These are phyloP conservation scores for Alexandromys fortis DNA, from an alignment of 2,113 vertebrate genomes.

Conservation along the genomic window DNA sequence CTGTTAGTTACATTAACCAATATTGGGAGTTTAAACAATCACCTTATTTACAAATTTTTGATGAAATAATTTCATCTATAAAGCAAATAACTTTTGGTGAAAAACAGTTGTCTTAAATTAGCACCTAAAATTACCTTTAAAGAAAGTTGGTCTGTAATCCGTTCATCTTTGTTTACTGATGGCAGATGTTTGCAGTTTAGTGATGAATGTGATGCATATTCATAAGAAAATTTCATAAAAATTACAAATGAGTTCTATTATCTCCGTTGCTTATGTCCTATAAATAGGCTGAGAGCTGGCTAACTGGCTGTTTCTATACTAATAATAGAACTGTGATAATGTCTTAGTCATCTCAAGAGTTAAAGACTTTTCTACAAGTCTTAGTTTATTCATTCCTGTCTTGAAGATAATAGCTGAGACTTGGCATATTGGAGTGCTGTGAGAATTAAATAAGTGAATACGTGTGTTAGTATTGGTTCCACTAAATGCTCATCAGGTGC, in stretches of 20 bases:
- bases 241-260: constrained; percentile 10
- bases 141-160: constrained; percentile 36
- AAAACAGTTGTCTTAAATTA: constrained; percentile 49
- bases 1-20: background rate
- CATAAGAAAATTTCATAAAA: background rate
- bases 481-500: background rate
- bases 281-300: background rate
- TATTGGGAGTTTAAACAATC: background rate
- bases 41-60: background rate
- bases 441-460: constrained; percentile 9
- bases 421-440: background rate
- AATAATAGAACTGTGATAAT: background rate
- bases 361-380: background rate
- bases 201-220: constrained; percentile 3
- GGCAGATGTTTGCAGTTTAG: constrained; percentile 18
- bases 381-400: background rate
- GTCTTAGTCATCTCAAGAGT: background rate
- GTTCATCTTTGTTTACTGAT: background rate
- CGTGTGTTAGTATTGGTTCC: background rate
- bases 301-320: background rate
- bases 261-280: background rate
- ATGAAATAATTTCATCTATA: constrained; percentile 8
- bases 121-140: constrained; percentile 17
- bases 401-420: background rate
- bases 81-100: constrained; percentile 46